phyloP scores from a whole-genome alignment of 2,113 vertebrate species.

The Hemibagrus wyckioides region DNA sequence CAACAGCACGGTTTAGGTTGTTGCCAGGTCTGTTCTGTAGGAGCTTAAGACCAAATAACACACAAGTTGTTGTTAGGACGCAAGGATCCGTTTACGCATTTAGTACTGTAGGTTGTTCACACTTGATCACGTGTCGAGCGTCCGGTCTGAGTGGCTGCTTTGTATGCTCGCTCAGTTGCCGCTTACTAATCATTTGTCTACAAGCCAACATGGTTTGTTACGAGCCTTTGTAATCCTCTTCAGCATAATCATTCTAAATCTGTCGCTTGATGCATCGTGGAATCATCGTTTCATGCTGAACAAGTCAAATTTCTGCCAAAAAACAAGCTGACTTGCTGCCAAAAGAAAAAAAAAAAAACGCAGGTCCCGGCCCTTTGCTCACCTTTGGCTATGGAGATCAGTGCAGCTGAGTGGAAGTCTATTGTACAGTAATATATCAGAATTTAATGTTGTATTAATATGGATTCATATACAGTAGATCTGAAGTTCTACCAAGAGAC shows the following conservation, averaged over 20 bases:
- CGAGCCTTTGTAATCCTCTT: conserved; percentile 7
- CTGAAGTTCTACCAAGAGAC: background rate
- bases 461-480: background rate
- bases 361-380: background rate
- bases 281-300: conserved; percentile 10
- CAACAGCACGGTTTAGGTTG: background rate
- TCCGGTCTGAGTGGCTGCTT: background rate
- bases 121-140: too few species aligned
- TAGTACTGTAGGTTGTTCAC: background rate
- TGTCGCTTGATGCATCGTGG: conserved; percentile 7
- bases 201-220: conserved; percentile 13
- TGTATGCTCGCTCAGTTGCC: conserved; percentile 1
- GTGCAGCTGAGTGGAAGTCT: background rate
- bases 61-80: background rate
- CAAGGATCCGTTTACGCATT: too few species aligned
- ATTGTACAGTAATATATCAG: background rate
- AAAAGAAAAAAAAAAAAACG: background rate
- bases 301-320: conserved; percentile 1
- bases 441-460: background rate
- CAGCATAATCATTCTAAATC: conserved; percentile 5
- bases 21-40: background rate
- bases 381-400: background rate
- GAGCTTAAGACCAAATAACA: background rate
- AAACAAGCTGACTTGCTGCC: background rate
- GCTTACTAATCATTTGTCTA: conserved; percentile 4